Conservation (phyloP, 2,888 invertebrate genomes). For the Uloborus plumipes region DNA sequence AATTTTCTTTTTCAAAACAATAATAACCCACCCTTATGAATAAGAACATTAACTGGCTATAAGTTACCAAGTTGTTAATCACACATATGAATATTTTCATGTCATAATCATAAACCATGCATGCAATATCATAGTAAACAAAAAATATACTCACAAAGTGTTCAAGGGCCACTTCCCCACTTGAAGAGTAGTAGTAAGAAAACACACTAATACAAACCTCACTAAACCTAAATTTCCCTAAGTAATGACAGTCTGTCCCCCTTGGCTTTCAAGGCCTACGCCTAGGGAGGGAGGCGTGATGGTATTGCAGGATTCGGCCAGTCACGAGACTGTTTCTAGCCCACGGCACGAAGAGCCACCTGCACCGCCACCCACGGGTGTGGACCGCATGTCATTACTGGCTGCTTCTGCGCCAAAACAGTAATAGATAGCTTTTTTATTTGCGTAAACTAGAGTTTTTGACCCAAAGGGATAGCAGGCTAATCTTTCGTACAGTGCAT, state of each 20-base stretch:
- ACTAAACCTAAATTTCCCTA: slow-evolving; percentile 28
- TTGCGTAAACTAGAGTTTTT: neutral
- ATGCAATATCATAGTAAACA: too few species aligned
- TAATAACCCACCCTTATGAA: too few species aligned
- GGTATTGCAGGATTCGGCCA: slow-evolving; percentile 64
- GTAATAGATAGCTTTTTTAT: slow-evolving; percentile 20
- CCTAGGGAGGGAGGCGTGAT: slow-evolving; percentile 62
- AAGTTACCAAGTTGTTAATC: too few species aligned
- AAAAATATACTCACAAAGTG: too few species aligned
- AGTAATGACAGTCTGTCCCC: slow-evolving; percentile 20
- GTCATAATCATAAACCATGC: too few species aligned
- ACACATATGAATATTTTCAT: too few species aligned
- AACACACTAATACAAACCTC: slow-evolving; percentile 24
- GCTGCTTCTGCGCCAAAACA: slow-evolving; percentile 43
- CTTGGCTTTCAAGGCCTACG: slow-evolving; percentile 55
- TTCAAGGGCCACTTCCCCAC: too few species aligned
- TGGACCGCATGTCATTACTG: slow-evolving; percentile 51
- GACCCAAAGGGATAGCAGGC: neutral
- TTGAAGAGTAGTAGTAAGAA: too few species aligned
- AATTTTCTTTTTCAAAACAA: too few species aligned
- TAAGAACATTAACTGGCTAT: too few species aligned
- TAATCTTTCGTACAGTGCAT: slow-evolving; percentile 1
- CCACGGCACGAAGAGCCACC: slow-evolving; percentile 66
- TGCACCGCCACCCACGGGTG: slow-evolving; percentile 65
- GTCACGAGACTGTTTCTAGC: slow-evolving; percentile 63